A percentile compares a stretch with the other conserved stretches of the same genome.
phyloP scores from a whole-genome alignment of 2,113 vertebrate species.

The Mastomys natalensis region DNA sequence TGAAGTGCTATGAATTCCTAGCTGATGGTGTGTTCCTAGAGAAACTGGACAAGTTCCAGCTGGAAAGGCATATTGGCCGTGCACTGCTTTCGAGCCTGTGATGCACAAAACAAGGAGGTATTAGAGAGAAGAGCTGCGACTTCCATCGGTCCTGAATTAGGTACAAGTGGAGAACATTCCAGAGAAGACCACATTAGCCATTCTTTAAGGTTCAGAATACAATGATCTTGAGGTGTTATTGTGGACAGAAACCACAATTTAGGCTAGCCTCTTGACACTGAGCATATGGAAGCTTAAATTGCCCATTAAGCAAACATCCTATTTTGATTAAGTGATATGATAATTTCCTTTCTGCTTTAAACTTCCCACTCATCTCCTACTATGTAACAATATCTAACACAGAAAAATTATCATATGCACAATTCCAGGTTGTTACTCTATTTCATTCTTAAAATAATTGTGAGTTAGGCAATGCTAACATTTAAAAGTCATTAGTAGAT shows the following conservation, averaged over 20 bases:
- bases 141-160: neutral
- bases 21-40: neutral
- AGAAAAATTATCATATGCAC: neutral
- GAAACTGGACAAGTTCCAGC: neutral
- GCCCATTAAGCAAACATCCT: neutral
- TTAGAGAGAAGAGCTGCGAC: neutral
- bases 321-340: neutral
- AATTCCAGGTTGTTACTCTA: neutral
- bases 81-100: neutral
- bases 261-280: neutral
- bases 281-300: neutral
- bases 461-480: neutral
- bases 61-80: neutral
- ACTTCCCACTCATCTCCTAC: neutral
- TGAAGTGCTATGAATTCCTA: neutral
- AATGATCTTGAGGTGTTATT: neutral
- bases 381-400: neutral
- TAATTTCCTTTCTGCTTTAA: constrained; percentile 38
- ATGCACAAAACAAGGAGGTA: fast-evolving
- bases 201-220: neutral
- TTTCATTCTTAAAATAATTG: neutral
- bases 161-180: neutral
- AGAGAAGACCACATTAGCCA: fast-evolving
- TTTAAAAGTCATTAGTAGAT: neutral
- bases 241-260: neutral